Conservation (phyloP, 1,140 invertebrate species). For the Centruroides vittatus region DNA sequence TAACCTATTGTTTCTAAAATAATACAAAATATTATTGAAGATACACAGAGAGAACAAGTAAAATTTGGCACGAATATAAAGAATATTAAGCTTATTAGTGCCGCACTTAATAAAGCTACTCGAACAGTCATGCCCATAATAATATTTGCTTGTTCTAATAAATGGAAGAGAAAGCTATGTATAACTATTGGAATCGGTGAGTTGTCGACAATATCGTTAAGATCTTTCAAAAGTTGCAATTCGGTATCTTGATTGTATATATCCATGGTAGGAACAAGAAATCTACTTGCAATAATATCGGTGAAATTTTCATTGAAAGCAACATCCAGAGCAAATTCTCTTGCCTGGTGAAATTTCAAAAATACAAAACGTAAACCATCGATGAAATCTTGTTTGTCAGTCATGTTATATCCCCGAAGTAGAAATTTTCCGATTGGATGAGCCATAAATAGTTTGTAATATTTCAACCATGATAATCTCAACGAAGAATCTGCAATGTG, state of each 20-base stretch:
- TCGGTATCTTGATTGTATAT: constrained; percentile 78
- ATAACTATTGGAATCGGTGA: constrained; percentile 70
- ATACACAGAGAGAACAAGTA: constrained; percentile 82
- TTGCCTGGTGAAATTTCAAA: no score
- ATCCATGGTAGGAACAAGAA: constrained; percentile 75
- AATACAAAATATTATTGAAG: constrained; percentile 86
- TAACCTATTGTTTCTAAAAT: constrained; percentile 90
- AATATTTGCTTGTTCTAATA: constrained; percentile 86
- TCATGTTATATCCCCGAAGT: constrained; percentile 50
- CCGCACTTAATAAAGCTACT: constrained; percentile 74
- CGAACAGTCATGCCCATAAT: constrained; percentile 83
- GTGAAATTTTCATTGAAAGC: constrained; percentile 58
- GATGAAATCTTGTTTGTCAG: constrained; percentile 54
- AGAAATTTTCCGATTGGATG: constrained; percentile 47
- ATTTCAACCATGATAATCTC: no score
- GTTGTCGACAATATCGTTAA: constrained; percentile 57
- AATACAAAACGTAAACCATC: no score
- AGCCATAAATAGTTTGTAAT: constrained; percentile 58
- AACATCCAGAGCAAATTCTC: constrained; percentile 56
- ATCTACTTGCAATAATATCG: constrained; percentile 65
- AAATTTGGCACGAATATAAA: constrained; percentile 91
- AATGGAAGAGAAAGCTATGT: constrained; percentile 86
- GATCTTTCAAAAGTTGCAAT: constrained; percentile 68
- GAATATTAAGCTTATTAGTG: constrained; percentile 88
- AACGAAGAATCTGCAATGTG: no score